Conservation (phyloP, 2,888 invertebrate genomes). For the Mycalesis mineus region DNA sequence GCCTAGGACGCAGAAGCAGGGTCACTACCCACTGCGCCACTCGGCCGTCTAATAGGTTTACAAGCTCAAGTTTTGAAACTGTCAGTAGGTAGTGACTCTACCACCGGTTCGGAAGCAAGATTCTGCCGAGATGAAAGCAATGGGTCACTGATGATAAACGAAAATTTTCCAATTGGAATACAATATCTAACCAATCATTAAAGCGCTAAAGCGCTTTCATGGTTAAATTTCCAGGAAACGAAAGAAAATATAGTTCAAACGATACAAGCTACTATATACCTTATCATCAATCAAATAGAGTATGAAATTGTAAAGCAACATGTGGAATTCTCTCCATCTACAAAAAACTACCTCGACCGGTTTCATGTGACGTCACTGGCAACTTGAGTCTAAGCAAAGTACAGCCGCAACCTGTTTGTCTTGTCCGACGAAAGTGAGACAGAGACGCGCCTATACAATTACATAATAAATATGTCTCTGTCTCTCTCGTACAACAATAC, state of each 20-base stretch:
- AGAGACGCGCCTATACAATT: background rate
- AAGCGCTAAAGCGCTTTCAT: constrained; percentile 7
- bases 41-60: no score
- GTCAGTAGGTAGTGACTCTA: no score
- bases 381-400: constrained; percentile 16
- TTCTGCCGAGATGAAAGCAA: no score
- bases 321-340: constrained; percentile 1
- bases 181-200: background rate
- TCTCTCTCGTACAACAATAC: background rate
- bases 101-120: no score
- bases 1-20: no score
- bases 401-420: constrained; percentile 36
- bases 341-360: constrained; percentile 21
- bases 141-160: no score
- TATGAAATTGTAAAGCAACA: background rate
- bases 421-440: constrained; percentile 37
- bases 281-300: background rate
- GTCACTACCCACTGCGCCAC: no score
- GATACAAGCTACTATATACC: background rate
- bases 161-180: background rate
- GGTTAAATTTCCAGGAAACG: constrained; percentile 4
- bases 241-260: background rate
- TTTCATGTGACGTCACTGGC: constrained; percentile 20
- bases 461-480: background rate
- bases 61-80: no score